These are phyloP conservation scores for Drosophila rhopaloa DNA, from an alignment of 1,140 invertebrate genomes.

Conservation along the genomic window DNA sequence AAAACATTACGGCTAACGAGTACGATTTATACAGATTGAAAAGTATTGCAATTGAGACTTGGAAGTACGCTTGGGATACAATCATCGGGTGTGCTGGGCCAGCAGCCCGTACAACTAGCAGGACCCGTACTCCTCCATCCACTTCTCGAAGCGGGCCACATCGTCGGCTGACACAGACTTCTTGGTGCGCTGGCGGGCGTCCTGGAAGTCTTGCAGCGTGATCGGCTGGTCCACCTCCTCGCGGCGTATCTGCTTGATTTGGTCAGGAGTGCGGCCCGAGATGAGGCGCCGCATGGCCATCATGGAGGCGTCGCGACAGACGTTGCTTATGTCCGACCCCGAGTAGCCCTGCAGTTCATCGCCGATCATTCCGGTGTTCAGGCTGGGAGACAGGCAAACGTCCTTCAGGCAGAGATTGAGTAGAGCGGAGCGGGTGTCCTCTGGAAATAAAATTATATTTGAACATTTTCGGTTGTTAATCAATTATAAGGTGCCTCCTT, in stretches of 20 bases:
- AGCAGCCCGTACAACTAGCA: conserved; percentile 79
- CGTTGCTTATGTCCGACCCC: conserved; percentile 98
- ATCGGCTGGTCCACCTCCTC: conserved; percentile 97
- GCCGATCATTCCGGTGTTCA: conserved; percentile 93
- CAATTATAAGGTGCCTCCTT: too few relatives aligned
- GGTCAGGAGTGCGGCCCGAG: conserved; percentile 94
- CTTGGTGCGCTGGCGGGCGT: conserved; percentile 95
- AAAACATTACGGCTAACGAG: conserved; percentile 27
- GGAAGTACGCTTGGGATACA: conserved; percentile 65
- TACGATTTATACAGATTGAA: conserved; percentile 60
- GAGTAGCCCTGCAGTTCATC: conserved; percentile 96
- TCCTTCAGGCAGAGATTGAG: conserved; percentile 96
- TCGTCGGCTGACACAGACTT: conserved; percentile 97
- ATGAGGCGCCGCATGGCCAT: conserved; percentile 99
- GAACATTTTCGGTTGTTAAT: too few relatives aligned
- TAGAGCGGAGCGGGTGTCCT: conserved; percentile 93
- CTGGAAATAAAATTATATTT: conserved; percentile 60
- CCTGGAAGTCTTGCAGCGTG: conserved; percentile 93
- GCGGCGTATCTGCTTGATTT: conserved; percentile 96
- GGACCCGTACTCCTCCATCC: conserved; percentile 98
- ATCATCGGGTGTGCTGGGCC: conserved; percentile 44
- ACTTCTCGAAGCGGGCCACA: conserved; percentile 96
- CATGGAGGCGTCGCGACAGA: conserved; percentile 99
- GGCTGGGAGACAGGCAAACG: conserved; percentile 91
- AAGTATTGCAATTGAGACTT: conserved; percentile 43